These are phyloP conservation scores for Drosophila differens DNA, from an alignment of 2,888 invertebrate species.

Conservation along the genomic window DNA sequence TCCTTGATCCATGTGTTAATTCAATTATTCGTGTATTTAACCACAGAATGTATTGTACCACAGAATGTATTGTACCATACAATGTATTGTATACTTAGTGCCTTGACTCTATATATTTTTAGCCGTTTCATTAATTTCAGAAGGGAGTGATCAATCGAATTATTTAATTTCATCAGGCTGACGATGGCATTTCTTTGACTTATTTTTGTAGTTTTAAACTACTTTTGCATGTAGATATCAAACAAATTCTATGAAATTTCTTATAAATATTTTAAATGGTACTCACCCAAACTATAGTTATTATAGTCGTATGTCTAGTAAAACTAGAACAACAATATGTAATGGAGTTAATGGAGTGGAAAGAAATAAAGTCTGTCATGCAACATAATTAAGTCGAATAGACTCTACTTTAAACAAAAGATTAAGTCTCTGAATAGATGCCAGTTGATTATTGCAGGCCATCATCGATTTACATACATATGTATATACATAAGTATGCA, in stretches of 20 bases:
- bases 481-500: not conserved
- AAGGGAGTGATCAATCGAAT: not conserved
- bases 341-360: not conserved
- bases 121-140: not conserved
- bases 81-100: not conserved
- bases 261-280: not conserved
- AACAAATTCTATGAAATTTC: not conserved
- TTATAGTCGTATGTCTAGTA: not conserved
- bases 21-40: not conserved
- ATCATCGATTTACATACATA: not conserved
- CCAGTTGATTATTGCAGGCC: conserved; percentile 18
- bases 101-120: not conserved
- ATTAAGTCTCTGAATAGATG: not conserved
- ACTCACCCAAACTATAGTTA: not conserved
- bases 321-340: not conserved
- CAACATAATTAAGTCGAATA: not conserved
- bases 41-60: not conserved
- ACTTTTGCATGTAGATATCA: not conserved
- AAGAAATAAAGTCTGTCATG: not conserved
- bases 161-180: not conserved
- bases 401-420: not conserved
- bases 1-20: not conserved
- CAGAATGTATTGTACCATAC: not conserved
- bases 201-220: not conserved
- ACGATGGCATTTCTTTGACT: not conserved